phyloP scores from a whole-genome alignment of 23 tunicate species.

The Styela plicata region DNA sequence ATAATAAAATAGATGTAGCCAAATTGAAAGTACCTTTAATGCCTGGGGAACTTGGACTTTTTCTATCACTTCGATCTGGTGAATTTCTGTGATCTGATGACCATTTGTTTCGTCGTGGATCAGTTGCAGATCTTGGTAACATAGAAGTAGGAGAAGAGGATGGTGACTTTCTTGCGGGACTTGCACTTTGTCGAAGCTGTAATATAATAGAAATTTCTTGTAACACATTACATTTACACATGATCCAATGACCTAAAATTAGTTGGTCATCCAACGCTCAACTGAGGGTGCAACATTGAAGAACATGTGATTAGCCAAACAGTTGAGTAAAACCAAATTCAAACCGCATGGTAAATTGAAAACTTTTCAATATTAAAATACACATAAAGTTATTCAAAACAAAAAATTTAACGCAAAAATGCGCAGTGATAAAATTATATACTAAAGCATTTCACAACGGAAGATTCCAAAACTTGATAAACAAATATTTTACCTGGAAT shows the following conservation, averaged over 20 bases:
- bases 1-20: no score
- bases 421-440: no score
- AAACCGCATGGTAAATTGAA: no score
- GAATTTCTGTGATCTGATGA: constrained; percentile 77
- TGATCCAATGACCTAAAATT: not conserved
- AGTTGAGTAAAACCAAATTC: no score
- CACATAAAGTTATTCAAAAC: no score
- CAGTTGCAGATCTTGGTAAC: constrained; percentile 59
- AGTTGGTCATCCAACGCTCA: no score
- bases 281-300: not conserved
- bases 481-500: constrained; percentile 51
- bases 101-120: constrained; percentile 61
- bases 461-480: no score
- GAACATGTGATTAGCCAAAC: no score
- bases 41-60: constrained; percentile 87
- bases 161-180: constrained; percentile 85
- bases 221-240: not conserved
- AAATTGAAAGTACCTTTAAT: constrained; percentile 79
- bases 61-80: constrained; percentile 72
- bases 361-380: no score
- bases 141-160: constrained; percentile 87
- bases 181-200: constrained; percentile 54
- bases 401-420: no score
- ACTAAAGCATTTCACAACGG: no score
- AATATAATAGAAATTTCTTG: constrained; percentile 4